Conservation (phyloP, 2,797 vertebrate species). For the Pogoniulus pusillus region DNA sequence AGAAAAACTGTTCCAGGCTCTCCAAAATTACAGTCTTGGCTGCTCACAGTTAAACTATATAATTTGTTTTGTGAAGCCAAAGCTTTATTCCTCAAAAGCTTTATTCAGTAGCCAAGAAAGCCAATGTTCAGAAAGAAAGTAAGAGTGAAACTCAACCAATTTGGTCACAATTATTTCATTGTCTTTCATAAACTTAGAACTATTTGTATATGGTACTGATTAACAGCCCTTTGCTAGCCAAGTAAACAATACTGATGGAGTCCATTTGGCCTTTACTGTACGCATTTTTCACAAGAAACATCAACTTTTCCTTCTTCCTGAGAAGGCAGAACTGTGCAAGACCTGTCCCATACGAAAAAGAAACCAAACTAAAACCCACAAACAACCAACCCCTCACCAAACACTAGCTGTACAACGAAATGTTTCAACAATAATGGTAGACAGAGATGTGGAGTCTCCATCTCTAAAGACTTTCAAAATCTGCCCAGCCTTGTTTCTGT, state of each 20-base stretch:
- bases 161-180: neutral
- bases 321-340: neutral
- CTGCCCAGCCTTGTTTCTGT: too few relatives aligned
- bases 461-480: too few relatives aligned
- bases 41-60: slow-evolving; percentile 1
- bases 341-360: neutral
- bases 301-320: neutral
- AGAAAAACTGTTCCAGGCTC: slow-evolving; percentile 10
- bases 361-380: neutral
- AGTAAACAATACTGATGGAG: slow-evolving; percentile 8
- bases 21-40: slow-evolving; percentile 23
- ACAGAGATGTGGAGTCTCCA: neutral
- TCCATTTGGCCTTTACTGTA: neutral
- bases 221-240: neutral
- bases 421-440: neutral
- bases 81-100: slow-evolving; percentile 2
- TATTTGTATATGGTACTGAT: neutral
- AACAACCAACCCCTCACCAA: too few relatives aligned
- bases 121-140: neutral
- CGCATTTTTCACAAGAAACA: neutral
- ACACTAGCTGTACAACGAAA: neutral
- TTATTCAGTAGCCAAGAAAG: slow-evolving; percentile 29
- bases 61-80: slow-evolving; percentile 24
- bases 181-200: neutral
- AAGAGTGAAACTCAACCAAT: neutral